Conservation (phyloP, 2,113 vertebrate genomes). For the Alectura lathami region DNA sequence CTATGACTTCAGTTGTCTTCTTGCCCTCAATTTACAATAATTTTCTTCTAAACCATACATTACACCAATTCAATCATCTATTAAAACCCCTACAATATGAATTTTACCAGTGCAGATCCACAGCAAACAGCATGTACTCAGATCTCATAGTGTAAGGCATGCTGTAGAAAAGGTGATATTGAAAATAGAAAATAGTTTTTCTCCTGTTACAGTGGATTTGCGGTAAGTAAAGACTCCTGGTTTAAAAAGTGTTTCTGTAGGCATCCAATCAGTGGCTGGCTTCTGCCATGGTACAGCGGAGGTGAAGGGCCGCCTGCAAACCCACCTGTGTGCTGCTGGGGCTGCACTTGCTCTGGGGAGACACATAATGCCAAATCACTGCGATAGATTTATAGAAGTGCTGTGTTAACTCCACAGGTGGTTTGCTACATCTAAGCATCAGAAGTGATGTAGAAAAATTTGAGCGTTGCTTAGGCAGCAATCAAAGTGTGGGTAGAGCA, state of each 20-base stretch:
- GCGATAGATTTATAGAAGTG: background rate
- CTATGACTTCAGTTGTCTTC: conserved; percentile 16
- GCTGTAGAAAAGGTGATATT: background rate
- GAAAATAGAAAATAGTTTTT: background rate
- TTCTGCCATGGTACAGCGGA: background rate
- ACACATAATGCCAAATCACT: too few species aligned
- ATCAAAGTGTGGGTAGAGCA: background rate
- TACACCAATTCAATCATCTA: background rate
- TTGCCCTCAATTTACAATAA: conserved; percentile 47
- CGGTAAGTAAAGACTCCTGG: rapidly evolving
- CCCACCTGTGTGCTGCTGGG: rapidly evolving
- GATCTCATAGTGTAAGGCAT: background rate
- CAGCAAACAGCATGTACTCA: background rate
- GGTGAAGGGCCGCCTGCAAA: background rate
- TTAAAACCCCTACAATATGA: background rate
- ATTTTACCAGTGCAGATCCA: background rate
- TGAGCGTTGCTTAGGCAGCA: background rate
- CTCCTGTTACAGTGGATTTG: background rate
- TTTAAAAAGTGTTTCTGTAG: background rate
- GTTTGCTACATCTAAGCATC: background rate
- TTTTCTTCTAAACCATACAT: background rate
- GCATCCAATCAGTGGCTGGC: rapidly evolving
- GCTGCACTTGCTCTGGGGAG: background rate
- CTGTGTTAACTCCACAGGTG: background rate
- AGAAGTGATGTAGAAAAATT: background rate